Conservation (phyloP, 2,113 vertebrate genomes). For the Callorhinus ursinus region DNA sequence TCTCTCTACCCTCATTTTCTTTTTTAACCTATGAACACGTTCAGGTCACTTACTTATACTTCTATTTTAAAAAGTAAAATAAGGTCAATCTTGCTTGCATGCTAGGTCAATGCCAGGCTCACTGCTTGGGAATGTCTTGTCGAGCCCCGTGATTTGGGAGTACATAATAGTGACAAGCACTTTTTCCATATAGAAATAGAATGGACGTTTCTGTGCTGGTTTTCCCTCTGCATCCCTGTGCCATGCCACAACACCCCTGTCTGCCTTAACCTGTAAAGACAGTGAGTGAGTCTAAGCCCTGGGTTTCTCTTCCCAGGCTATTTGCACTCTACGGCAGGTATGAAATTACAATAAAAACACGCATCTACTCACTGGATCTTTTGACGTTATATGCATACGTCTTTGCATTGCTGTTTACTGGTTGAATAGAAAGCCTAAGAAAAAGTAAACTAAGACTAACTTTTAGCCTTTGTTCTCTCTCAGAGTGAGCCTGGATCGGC, state of each 20-base stretch:
- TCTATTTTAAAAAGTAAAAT: neutral
- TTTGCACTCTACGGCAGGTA: neutral
- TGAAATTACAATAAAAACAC: neutral
- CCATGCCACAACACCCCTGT: fast-evolving
- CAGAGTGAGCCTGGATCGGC: neutral
- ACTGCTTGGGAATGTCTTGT: neutral
- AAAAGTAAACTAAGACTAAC: neutral
- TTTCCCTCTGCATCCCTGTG: neutral
- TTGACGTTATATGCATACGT: neutral
- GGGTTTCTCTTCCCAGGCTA: neutral
- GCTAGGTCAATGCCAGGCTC: neutral
- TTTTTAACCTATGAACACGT: neutral
- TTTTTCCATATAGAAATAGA: neutral
- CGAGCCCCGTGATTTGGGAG: neutral
- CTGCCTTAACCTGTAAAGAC: neutral
- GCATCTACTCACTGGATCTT: neutral
- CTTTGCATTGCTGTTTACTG: neutral
- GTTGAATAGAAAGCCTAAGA: neutral
- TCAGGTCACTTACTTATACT: neutral
- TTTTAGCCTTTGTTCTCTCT: neutral
- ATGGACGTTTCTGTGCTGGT: neutral
- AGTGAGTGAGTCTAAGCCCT: neutral
- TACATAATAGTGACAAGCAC: neutral
- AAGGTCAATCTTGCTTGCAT: neutral
- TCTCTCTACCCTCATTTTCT: neutral